These are phyloP conservation scores for Brachirus orientalis DNA, from an alignment of 2,113 vertebrate genomes.

Conservation along the genomic window DNA sequence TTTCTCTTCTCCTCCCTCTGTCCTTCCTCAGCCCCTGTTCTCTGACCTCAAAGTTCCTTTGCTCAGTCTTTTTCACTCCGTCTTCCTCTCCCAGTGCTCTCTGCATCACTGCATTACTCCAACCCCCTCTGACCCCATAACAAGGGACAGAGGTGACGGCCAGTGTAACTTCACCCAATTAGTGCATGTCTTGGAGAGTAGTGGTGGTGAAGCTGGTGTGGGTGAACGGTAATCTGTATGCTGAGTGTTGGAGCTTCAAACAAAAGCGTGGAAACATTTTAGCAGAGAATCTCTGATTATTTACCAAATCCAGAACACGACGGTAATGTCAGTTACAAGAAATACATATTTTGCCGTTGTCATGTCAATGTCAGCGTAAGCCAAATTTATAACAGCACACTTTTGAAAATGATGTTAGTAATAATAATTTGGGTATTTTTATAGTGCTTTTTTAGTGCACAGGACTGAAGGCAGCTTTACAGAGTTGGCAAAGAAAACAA, in stretches of 20 bases:
- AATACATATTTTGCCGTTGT: no score
- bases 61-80: slow-evolving; percentile 6
- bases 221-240: neutral
- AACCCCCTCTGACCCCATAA: slow-evolving; percentile 1
- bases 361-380: no score
- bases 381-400: no score
- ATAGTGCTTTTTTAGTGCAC: no score
- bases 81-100: neutral
- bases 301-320: no score
- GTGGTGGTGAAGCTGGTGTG: neutral
- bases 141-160: slow-evolving; percentile 12
- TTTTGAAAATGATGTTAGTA: no score
- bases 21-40: neutral
- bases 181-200: slow-evolving; percentile 4
- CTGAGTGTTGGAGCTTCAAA: neutral
- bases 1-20: neutral
- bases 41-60: slow-evolving; percentile 4
- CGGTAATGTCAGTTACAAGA: no score
- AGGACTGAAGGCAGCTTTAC: no score
- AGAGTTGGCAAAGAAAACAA: no score
- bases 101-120: neutral
- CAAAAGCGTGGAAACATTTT: neutral
- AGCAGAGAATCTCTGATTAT: no score
- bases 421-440: no score
- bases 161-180: slow-evolving; percentile 14